Conservation (phyloP, 2,888 invertebrate species). For the Caenorhabditis wallacei region DNA sequence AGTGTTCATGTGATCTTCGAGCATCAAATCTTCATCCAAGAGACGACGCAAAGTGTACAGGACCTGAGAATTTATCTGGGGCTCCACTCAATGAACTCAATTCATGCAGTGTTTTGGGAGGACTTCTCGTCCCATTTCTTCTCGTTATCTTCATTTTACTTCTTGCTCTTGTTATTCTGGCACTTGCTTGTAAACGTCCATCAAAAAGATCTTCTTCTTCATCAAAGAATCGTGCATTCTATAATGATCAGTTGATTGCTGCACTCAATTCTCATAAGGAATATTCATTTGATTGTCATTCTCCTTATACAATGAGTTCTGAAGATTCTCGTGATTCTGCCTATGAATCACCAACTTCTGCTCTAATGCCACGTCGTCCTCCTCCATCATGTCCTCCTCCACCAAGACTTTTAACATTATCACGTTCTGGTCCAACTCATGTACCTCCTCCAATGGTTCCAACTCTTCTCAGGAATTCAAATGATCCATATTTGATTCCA, state of each 20-base stretch:
- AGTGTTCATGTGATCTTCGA: conserved; percentile 71
- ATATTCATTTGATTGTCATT: conserved; percentile 65
- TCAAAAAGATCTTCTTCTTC: conserved; percentile 51
- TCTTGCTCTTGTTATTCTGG: conserved; percentile 67
- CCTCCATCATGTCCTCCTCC: conserved; percentile 66
- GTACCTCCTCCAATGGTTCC: conserved; percentile 52
- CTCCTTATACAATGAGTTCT: conserved; percentile 65
- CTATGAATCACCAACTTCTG: conserved; percentile 71
- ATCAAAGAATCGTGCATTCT: conserved; percentile 55
- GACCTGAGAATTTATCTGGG: conserved; percentile 65
- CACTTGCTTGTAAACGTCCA: conserved; percentile 66
- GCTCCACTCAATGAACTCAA: conserved; percentile 49
- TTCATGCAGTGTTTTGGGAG: conserved; percentile 65
- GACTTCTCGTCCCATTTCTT: conserved; percentile 68
- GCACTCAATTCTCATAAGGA: conserved; percentile 66
- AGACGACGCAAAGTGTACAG: conserved; percentile 58
- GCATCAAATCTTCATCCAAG: conserved; percentile 53
- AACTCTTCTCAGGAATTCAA: conserved; percentile 31
- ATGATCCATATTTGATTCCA: conserved; percentile 59
- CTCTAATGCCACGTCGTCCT: conserved; percentile 66
- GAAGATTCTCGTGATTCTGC: conserved; percentile 68
- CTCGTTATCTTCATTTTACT: conserved; percentile 68
- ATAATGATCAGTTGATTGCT: conserved; percentile 63
- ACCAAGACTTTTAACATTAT: conserved; percentile 49
- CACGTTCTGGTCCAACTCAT: conserved; percentile 44